Evolutionary conservation across 2,113 vertebrate genomes (phyloP), one percentile per base, ranked within the genome.

Genomic region (Bombycilla garrulus): DNA sequence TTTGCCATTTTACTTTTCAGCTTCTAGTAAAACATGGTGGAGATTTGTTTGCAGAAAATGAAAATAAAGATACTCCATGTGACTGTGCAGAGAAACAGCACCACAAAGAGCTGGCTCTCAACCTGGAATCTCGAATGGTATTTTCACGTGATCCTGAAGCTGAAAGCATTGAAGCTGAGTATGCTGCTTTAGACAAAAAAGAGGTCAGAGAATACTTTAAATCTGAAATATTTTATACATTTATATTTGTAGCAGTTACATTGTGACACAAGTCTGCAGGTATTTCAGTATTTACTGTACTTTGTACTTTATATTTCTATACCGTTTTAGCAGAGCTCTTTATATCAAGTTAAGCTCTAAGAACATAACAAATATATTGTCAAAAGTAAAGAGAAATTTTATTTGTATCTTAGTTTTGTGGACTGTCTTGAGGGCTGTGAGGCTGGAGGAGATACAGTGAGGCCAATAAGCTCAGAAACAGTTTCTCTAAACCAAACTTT

Each of bases 101-200:
- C 96, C 99, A 99, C 97, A 99, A 99, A 97, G 99, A 99, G 92
- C 95, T 99, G 97, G 99, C 99, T 85, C 98, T 99, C 64, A 99
- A 99, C 97, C 98, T 99, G 97, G 99, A 99, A 98, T 99, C 99
- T 81, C 99, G 99, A 95, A 99, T 99, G 99, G 99, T 99, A 86
- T 99, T 99, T 98, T 99, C 99, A 79, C 98, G 98, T 93, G 99
- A 99, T 97, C 99, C 99, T 14, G 99, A 99, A 95, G 99, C 99
- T 56, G 99, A 99, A 97, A 98, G 98, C 95, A 99, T 99, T 86
- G 99, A 99, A 98, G 99, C 99, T 31, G 99, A 99, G 97, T 99
- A 99, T 84, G 99, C 99, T 86, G 99, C 99, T 87, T 98, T 99
- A 88, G 99, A 99, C 97, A 99, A 98, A 97, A 98, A 98, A 98